A percentile compares a stretch with the other conserved stretches of the same genome.
phyloP scores from a whole-genome alignment of 2,888 invertebrate genomes.

The Hirtodrosophila duncani region DNA sequence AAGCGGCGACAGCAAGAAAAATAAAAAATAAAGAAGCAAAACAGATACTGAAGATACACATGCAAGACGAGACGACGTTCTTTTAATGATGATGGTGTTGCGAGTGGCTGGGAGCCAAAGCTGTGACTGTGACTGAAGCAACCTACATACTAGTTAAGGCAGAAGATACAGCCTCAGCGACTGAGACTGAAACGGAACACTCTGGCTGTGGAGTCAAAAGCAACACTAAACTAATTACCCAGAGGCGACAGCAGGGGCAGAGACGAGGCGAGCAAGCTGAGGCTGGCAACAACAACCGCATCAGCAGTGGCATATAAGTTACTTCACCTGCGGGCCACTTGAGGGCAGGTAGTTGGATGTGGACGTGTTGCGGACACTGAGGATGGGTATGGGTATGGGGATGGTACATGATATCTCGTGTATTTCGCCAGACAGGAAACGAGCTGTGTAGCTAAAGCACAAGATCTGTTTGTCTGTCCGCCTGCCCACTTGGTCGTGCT shows the following conservation, averaged over 20 bases:
- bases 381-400: slow-evolving; percentile 15
- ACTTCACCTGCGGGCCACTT: slow-evolving; percentile 63
- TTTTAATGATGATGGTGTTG: slow-evolving; percentile 46
- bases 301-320: slow-evolving; percentile 51
- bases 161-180: too few species aligned
- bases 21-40: slow-evolving; percentile 3
- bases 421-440: slow-evolving; percentile 58
- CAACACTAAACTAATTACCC: slow-evolving; percentile 66
- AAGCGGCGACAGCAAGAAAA: background rate
- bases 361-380: too few species aligned
- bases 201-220: slow-evolving; percentile 14
- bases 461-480: slow-evolving; percentile 11
- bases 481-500: background rate
- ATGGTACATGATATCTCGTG: slow-evolving; percentile 52
- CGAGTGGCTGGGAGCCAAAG: slow-evolving; percentile 17
- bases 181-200: background rate
- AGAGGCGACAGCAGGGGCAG: slow-evolving; percentile 26
- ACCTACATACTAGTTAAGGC: too few species aligned
- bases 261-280: slow-evolving; percentile 19
- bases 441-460: slow-evolving; percentile 51
- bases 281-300: background rate
- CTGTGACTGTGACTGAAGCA: background rate
- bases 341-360: slow-evolving; percentile 48
- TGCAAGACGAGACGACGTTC: slow-evolving; percentile 2
- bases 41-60: slow-evolving; percentile 14